Base-by-base conservation (phyloP, 2,113 vertebrate genomes). In the Eurypyga helias region DNA sequence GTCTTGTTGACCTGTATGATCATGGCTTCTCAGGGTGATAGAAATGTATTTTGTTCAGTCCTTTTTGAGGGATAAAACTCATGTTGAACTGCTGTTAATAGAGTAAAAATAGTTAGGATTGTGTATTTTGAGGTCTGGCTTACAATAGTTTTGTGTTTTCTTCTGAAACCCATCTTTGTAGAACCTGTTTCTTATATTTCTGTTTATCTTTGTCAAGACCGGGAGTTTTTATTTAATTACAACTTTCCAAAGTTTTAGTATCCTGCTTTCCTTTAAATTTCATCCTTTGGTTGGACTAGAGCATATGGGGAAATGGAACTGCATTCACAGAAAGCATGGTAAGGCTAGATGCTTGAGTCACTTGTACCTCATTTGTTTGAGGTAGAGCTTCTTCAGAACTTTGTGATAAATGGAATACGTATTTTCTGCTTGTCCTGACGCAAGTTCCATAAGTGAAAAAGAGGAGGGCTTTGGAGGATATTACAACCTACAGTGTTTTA, bases 201-300 rank as follows among this genome's bases (percentile, higher is more conserved):
- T 89, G 29, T 81, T 90, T 69, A 45, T 79, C 62, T 83, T 85
- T 89, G 38, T 88, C 20, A 49, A 92, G 64, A 86, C 19, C 2
- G 24, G 92, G 79, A 86, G 52, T 83, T 88, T 71, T 89, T 81
- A 17, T 54, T 73, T 89, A 73, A 77, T 54, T 62, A 14, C 28
- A 65, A 49, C 76, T 93, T 92, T 77, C n/a, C 28, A 3, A 85
- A 93, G 81, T 95, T 93, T 51, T 96, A 96, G 91, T 58, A 36
- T 93, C 65, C 62, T 95, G 67, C 71, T 86, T 95, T 95, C 83
- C 83, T 80, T 86, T 90, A 90, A 93, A 33, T 94, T 94, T 43
- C 58, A 8, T 93, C 75, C 73, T 94, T 89, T 95, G 81, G 33
- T 96, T 96, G 93, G 79, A 92, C 41, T 95, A 96, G 80, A 96